These are phyloP conservation scores for Margaritifera margaritifera DNA, from an alignment of 2,888 invertebrate species.

Conservation along the genomic window DNA sequence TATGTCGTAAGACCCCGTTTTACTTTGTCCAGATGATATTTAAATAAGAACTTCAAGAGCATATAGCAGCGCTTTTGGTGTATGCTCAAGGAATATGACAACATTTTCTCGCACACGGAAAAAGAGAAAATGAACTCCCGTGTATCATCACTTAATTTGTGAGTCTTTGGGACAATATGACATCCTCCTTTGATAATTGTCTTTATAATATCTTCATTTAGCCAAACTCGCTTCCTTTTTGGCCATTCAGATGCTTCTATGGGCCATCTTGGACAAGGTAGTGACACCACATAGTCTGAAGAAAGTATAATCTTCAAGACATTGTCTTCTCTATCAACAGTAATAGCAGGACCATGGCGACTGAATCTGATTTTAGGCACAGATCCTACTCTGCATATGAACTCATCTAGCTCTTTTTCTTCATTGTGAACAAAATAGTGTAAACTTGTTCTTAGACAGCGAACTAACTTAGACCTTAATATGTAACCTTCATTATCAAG, in stretches of 20 bases:
- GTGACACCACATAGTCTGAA: conserved; percentile 9
- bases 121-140: conserved; percentile 10
- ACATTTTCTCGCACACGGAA: conserved; percentile 11
- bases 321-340: conserved; percentile 1
- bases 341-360: conserved; percentile 13
- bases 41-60: conserved; percentile 8
- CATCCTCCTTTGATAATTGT: conserved; percentile 6
- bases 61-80: conserved; percentile 12
- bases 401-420: conserved; percentile 1
- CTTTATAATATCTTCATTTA: not conserved
- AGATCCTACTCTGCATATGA: not conserved
- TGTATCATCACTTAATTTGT: not conserved
- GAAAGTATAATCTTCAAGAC: not conserved
- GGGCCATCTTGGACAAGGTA: conserved; percentile 18
- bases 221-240: conserved; percentile 7
- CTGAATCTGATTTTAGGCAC: conserved; percentile 3
- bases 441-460: conserved; percentile 4
- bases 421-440: conserved; percentile 3
- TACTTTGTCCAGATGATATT: conserved; percentile 1
- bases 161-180: conserved; percentile 12
- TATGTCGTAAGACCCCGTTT: conserved; percentile 11
- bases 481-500: conserved; percentile 4
- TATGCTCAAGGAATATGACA: conserved; percentile 6
- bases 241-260: conserved; percentile 13
- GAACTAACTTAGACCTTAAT: conserved; percentile 3